These are phyloP conservation scores for Tapirus indicus DNA, from an alignment of 2,797 vertebrate species.

Conservation along the genomic window DNA sequence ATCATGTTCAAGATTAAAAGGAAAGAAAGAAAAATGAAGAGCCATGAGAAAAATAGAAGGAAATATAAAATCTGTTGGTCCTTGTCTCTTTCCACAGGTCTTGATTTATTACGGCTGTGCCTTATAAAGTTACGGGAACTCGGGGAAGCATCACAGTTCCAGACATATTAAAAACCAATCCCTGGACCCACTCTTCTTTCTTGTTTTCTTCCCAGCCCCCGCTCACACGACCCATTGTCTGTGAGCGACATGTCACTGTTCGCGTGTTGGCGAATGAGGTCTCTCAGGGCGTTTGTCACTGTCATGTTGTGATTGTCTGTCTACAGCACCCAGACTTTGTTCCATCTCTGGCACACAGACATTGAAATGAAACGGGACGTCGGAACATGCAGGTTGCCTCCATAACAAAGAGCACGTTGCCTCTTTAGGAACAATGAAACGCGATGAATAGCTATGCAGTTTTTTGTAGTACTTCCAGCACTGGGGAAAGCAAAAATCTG, in stretches of 20 bases:
- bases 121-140: neutral
- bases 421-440: conserved; percentile 73
- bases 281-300: conserved; percentile 76
- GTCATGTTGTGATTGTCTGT: conserved; percentile 78
- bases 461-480: conserved; percentile 74
- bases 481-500: conserved; percentile 77
- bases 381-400: conserved; percentile 78
- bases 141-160: neutral
- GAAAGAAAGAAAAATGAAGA: neutral
- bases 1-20: neutral
- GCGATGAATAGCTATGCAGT: conserved; percentile 76
- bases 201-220: neutral
- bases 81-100: neutral
- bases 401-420: conserved; percentile 74
- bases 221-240: neutral
- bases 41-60: neutral
- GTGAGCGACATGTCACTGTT: conserved; percentile 19
- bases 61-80: neutral
- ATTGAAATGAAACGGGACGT: conserved; percentile 72
- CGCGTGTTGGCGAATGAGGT: neutral
- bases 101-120: neutral
- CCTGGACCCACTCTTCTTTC: neutral
- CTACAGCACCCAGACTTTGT: conserved; percentile 73
- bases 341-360: conserved; percentile 70
- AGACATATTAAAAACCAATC: neutral